phyloP scores from a whole-genome alignment of 2,113 vertebrate genomes.

The Megaceryle maxima region DNA sequence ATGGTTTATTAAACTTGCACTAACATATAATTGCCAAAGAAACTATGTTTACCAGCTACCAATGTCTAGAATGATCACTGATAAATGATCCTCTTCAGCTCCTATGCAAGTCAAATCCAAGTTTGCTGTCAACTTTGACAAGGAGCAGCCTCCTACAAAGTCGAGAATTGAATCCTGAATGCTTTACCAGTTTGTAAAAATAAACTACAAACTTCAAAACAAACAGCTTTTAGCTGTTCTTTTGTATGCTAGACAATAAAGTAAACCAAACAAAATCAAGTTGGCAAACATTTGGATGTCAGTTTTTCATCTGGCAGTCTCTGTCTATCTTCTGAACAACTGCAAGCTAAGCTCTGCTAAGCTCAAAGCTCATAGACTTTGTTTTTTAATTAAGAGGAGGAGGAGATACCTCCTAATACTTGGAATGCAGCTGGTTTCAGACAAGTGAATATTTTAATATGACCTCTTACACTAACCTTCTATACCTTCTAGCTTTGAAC shows the following conservation, averaged over 20 bases:
- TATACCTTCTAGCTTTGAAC: constrained; percentile 56
- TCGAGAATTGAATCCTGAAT: background rate
- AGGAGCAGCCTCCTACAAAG: background rate
- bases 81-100: background rate
- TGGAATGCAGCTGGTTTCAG: constrained; percentile 44
- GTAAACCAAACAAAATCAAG: constrained; percentile 35
- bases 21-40: background rate
- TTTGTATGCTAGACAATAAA: background rate
- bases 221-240: background rate
- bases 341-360: constrained; percentile 56
- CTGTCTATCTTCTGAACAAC: background rate
- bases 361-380: background rate
- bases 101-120: background rate
- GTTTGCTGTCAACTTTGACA: background rate
- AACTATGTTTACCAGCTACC: background rate
- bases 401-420: constrained; percentile 30
- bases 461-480: constrained; percentile 37
- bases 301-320: constrained; percentile 29
- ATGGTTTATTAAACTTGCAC: background rate
- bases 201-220: background rate
- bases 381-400: constrained; percentile 54
- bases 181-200: background rate
- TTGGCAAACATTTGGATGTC: background rate
- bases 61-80: background rate
- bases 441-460: constrained; percentile 58